Evolutionary conservation across 2,797 vertebrate genomes (phyloP).

Genomic region (Rhyacichthys aspro): DNA sequence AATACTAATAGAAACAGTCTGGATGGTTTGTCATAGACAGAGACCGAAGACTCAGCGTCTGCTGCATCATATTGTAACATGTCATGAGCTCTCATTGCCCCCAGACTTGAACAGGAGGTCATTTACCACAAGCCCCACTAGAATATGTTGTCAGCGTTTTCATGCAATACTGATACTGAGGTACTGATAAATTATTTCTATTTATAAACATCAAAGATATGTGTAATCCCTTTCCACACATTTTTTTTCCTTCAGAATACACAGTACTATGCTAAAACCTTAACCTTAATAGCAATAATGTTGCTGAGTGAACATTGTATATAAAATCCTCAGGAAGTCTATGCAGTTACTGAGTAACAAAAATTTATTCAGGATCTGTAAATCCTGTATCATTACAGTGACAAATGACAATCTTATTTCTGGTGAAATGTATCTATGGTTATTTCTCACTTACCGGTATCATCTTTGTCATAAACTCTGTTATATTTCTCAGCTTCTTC

Average conservation of each 20-base stretch:
- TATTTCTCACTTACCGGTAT: background rate
- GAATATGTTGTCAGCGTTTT: background rate
- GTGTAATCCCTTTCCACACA: background rate
- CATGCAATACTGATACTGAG: background rate
- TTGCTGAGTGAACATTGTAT: background rate
- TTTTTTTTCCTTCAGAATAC: background rate
- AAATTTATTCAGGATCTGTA: background rate
- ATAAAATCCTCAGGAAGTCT: background rate
- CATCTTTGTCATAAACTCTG: background rate
- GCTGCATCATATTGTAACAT: background rate
- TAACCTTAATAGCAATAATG: background rate
- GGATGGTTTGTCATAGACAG: too few species aligned
- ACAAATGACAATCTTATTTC: background rate
- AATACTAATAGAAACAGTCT: too few species aligned
- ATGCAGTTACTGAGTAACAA: background rate
- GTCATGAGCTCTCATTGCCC: background rate
- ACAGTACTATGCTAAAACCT: background rate
- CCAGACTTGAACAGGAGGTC: background rate
- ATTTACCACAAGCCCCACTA: background rate
- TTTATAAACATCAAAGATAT: background rate
- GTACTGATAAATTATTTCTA: too few species aligned
- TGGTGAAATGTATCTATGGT: background rate
- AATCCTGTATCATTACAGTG: background rate
- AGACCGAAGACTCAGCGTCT: background rate
- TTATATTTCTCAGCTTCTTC: background rate